Conservation (phyloP, 2,797 vertebrate species). For the Denticeps clupeoides region DNA sequence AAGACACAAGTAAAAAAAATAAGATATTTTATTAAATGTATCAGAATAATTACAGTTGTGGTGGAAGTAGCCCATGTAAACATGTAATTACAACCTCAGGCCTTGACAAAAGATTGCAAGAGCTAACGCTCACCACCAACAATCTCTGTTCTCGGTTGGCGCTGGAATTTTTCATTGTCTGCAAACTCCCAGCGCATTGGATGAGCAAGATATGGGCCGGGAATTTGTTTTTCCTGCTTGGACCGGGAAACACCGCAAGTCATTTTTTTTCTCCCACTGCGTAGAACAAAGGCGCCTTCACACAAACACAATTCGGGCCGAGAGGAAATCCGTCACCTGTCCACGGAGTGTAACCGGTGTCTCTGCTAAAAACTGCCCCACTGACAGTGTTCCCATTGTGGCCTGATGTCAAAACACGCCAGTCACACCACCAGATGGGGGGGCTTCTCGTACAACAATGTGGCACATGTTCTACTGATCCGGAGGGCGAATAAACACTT, state of each 20-base stretch:
- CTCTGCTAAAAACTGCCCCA: constrained; percentile 29
- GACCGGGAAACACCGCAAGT: constrained; percentile 34
- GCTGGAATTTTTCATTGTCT: too few species aligned
- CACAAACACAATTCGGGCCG: constrained; percentile 33
- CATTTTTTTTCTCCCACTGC: constrained; percentile 26
- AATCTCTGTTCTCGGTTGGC: constrained; percentile 36
- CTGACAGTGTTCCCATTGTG: constrained; percentile 32
- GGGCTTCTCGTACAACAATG: not conserved
- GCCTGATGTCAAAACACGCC: constrained; percentile 27
- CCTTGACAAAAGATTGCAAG: too few species aligned
- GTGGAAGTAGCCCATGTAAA: too few species aligned
- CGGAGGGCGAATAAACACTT: too few species aligned
- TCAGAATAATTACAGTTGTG: too few species aligned
- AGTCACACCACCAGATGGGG: constrained; percentile 20
- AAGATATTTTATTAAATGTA: too few species aligned
- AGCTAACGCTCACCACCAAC: too few species aligned
- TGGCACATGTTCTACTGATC: too few species aligned
- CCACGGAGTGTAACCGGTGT: constrained; percentile 10
- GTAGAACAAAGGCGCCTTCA: constrained; percentile 32
- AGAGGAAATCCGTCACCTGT: constrained; percentile 45
- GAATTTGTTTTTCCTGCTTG: constrained; percentile 46
- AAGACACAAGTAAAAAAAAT: too few species aligned
- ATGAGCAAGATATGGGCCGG: constrained; percentile 39
- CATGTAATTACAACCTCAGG: too few species aligned
- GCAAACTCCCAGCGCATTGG: too few species aligned